These are phyloP conservation scores for Diarsia rubi DNA, from an alignment of 2,888 invertebrate species.

Conservation along the genomic window DNA sequence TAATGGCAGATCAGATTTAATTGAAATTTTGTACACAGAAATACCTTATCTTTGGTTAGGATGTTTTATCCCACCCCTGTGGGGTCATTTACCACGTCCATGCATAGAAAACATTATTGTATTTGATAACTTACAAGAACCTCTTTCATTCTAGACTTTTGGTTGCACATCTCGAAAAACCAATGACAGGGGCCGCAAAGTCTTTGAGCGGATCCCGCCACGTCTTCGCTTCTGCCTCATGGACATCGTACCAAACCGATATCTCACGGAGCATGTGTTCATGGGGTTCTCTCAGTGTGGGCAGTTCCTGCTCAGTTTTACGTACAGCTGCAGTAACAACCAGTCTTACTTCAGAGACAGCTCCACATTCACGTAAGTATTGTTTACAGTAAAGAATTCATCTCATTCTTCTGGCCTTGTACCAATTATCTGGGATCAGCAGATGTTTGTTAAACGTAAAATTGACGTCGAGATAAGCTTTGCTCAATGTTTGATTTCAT, in stretches of 20 bases:
- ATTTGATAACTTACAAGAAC: neutral
- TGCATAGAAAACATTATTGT: neutral
- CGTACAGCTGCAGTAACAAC: conserved; percentile 90
- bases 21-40: neutral
- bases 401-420: neutral
- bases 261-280: conserved; percentile 95
- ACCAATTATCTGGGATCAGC: neutral
- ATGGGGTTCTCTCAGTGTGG: conserved; percentile 99
- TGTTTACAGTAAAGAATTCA: neutral
- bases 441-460: neutral
- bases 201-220: conserved; percentile 91
- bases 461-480: neutral
- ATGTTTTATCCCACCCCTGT: neutral
- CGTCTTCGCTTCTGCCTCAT: conserved; percentile 91
- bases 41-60: neutral
- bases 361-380: conserved; percentile 85
- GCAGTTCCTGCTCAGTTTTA: conserved; percentile 97
- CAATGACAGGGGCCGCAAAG: conserved; percentile 84
- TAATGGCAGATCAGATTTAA: neutral
- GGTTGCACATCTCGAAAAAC: conserved; percentile 88
- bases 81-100: neutral
- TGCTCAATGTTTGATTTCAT: neutral
- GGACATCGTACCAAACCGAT: conserved; percentile 91
- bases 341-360: conserved; percentile 91
- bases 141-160: conserved; percentile 80